Evolutionary conservation across 1,140 invertebrate genomes (phyloP), one percentile per base, ranked within the genome.

Genomic region (Andrena cerasifolii): DNA sequence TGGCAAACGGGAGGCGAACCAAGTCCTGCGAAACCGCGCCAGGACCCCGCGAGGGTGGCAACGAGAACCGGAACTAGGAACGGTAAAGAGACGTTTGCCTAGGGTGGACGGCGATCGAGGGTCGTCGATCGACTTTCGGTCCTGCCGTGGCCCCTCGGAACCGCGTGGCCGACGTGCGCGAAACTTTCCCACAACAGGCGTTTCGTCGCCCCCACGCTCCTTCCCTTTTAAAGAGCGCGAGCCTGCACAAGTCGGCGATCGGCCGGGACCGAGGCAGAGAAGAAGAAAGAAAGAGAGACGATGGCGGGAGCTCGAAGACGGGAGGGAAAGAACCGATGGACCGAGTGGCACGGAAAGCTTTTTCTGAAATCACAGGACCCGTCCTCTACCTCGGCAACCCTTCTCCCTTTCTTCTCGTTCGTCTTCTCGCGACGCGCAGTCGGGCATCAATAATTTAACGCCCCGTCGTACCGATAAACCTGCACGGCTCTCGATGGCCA

Each of bases 381-480:
- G 77, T 85, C 77, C 81, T 66, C n/a, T 63, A 62, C 78, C 67
- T 56, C 45, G 45, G 28, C 56, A 77, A 51, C 51, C 66, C 56
- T 51, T 68, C 78, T 83, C 70, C 73, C 77, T 87, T 81, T 78
- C 68, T 70, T 59, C 68, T 63, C 70, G 45, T 62, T 26, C 58
- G 49, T 63, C 59, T 82, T 76, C 63, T 78, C 68, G 68, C 82
- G 74, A 53, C 78, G 78, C 84, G 73, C 86, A 71, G 85, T 86
- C 85, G 72, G 70, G 82, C 86, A 89, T 86, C 88, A 87, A 88
- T 90, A 89, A 90, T 89, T 90, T 90, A 90, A 85, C 89, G 80
- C 88, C 88, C 87, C 68, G 76, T 79, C 87, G 71, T 85, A 86
- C 83, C 86, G 82, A 87, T 87, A 88, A 87, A 80, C 84, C 77